phyloP scores from a whole-genome alignment of 2,113 vertebrate genomes.

The Gasterosteus nipponicus region DNA sequence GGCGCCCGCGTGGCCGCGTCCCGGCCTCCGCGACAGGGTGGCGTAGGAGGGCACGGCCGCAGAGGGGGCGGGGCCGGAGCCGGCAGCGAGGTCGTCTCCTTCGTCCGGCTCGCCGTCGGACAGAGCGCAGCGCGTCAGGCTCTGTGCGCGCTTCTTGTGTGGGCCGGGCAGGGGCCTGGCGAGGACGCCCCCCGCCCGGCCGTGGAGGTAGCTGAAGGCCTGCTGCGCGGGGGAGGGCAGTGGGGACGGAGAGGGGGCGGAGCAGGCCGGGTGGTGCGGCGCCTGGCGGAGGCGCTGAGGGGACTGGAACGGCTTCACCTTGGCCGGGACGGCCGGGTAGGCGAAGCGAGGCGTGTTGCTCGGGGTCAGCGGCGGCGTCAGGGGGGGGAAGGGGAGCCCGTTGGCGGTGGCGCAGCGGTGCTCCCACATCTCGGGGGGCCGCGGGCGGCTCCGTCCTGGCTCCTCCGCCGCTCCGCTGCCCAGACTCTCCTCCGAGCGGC shows the following conservation, averaged over 20 bases:
- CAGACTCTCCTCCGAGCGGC: conserved; percentile 82
- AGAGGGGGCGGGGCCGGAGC: conserved; percentile 52
- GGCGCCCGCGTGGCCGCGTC: conserved; percentile 45
- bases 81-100: conserved; percentile 59
- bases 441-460: conserved; percentile 25
- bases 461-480: conserved; percentile 62
- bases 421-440: conserved; percentile 48
- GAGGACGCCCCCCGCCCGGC: conserved; percentile 37
- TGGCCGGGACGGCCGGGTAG: conserved; percentile 69
- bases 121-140: conserved; percentile 87
- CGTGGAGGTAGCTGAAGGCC: conserved; percentile 66
- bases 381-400: conserved; percentile 41
- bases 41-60: conserved; percentile 85
- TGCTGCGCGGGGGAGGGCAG: conserved; percentile 65
- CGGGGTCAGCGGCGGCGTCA: conserved; percentile 72
- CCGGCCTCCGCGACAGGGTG: conserved; percentile 88
- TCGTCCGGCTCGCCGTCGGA: conserved; percentile 88
- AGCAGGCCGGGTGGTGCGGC: conserved; percentile 37
- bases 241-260: conserved; percentile 25
- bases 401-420: conserved; percentile 29
- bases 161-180: conserved; percentile 59
- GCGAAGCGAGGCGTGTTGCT: conserved; percentile 71
- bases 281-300: conserved; percentile 40
- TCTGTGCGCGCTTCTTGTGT: conserved; percentile 89
- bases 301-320: conserved; percentile 57